phyloP scores from a whole-genome alignment of 2,797 vertebrate genomes.

The Pitangus sulphuratus region DNA sequence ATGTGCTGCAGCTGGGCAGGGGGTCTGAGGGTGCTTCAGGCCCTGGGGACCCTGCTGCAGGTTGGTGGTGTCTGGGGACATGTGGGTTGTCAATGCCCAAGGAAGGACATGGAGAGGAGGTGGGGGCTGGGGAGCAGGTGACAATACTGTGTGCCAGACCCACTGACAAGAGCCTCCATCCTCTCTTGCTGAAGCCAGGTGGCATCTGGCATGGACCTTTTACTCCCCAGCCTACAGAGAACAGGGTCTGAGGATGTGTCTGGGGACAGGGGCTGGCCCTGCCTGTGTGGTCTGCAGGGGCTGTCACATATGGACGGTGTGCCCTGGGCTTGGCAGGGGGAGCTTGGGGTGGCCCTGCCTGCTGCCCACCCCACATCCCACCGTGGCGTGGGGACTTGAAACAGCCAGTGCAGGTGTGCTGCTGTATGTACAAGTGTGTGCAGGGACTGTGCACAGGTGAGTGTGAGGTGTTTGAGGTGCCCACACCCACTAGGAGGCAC shows the following conservation, averaged over 20 bases:
- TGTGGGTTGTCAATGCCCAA: rapidly evolving
- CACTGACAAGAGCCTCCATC: not conserved
- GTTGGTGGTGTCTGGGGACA: not conserved
- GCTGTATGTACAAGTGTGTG: not conserved
- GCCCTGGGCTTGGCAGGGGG: not conserved
- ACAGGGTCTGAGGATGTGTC: not conserved
- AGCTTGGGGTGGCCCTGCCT: not conserved
- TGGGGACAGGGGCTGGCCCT: not conserved
- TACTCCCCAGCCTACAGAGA: not conserved
- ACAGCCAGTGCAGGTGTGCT: rapidly evolving
- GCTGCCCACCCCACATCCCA: not conserved
- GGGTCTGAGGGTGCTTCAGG: not conserved
- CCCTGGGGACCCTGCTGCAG: not conserved
- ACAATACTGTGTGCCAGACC: not conserved
- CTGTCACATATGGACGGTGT: rapidly evolving
- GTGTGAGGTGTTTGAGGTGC: not conserved
- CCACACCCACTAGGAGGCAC: rapidly evolving
- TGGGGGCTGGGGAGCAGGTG: not conserved
- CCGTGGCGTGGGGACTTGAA: rapidly evolving
- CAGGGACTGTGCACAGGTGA: rapidly evolving
- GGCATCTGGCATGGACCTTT: not conserved
- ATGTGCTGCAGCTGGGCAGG: not conserved
- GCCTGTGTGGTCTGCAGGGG: not conserved
- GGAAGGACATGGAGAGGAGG: not conserved
- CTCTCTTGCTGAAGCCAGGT: not conserved